Percentiles rank a stretch among this genome's conserved stretches.
phyloP scores from a whole-genome alignment of 2,113 vertebrate genomes.

The Neofelis nebulosa region DNA sequence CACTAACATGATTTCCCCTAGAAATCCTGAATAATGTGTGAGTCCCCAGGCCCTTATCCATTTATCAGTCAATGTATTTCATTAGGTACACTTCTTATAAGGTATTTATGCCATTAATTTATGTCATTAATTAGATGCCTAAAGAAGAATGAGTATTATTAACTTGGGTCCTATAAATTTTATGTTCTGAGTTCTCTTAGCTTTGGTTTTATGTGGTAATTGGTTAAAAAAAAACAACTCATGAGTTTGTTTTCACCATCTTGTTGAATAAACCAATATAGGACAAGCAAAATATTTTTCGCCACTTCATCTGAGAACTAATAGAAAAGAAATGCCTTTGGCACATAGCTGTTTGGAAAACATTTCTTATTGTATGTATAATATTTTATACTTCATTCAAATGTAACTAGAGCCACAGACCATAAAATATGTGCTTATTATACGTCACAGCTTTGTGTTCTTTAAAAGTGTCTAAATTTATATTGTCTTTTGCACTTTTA shows the following conservation, averaged over 20 bases:
- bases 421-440: background rate
- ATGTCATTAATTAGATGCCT: background rate
- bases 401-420: background rate
- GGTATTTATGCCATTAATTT: background rate
- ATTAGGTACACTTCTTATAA: background rate
- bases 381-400: background rate
- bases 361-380: background rate
- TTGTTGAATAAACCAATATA: background rate
- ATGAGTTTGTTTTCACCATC: background rate
- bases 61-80: conserved; percentile 5
- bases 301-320: background rate
- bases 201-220: background rate
- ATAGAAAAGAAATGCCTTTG: background rate
- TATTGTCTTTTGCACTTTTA: background rate
- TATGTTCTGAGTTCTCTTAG: background rate
- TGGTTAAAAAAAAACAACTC: background rate
- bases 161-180: background rate
- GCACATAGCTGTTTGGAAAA: background rate
- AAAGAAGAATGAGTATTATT: background rate
- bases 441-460: background rate
- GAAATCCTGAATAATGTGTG: background rate
- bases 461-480: background rate
- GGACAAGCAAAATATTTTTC: background rate
- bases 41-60: background rate
- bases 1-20: background rate